Conservation (phyloP, 2,888 invertebrate species). For the Abscondita cerata region DNA sequence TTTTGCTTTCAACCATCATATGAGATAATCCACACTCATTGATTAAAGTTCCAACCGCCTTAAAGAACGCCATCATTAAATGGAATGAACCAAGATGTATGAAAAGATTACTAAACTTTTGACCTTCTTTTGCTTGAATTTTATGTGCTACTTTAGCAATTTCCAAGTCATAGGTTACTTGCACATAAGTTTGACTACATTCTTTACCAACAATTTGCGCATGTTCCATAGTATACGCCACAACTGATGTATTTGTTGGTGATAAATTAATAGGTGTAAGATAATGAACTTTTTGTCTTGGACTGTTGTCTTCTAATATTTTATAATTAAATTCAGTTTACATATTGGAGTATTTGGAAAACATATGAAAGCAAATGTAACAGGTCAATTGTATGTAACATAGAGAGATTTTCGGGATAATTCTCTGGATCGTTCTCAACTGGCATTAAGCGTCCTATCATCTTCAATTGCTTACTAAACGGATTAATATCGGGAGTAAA, state of each 20-base stretch:
- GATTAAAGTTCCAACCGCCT: conserved; percentile 44
- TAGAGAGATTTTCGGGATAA: background rate
- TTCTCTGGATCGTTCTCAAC: too few relatives aligned
- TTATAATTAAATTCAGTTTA: too few relatives aligned
- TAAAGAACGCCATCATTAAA: conserved; percentile 43
- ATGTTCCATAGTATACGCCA: conserved; percentile 43
- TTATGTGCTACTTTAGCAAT: conserved; percentile 46
- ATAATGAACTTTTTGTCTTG: conserved; percentile 43
- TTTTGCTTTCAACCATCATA: conserved; percentile 39
- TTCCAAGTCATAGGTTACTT: conserved; percentile 50
- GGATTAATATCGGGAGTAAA: too few relatives aligned
- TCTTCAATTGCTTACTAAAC: too few relatives aligned
- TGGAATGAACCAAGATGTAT: too few relatives aligned
- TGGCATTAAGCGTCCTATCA: too few relatives aligned
- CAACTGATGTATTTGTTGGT: conserved; percentile 44
- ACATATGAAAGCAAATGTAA: too few relatives aligned
- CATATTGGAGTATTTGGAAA: conserved; percentile 47
- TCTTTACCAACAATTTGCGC: too few relatives aligned
- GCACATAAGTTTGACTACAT: conserved; percentile 39
- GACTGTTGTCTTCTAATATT: conserved; percentile 36
- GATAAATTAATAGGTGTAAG: too few relatives aligned
- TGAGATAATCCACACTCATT: conserved; percentile 37
- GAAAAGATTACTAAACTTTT: too few relatives aligned
- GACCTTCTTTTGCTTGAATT: too few relatives aligned
- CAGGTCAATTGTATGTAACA: background rate